Base-by-base conservation (phyloP, 2,113 vertebrate species). In the Mirounga angustirostris region DNA sequence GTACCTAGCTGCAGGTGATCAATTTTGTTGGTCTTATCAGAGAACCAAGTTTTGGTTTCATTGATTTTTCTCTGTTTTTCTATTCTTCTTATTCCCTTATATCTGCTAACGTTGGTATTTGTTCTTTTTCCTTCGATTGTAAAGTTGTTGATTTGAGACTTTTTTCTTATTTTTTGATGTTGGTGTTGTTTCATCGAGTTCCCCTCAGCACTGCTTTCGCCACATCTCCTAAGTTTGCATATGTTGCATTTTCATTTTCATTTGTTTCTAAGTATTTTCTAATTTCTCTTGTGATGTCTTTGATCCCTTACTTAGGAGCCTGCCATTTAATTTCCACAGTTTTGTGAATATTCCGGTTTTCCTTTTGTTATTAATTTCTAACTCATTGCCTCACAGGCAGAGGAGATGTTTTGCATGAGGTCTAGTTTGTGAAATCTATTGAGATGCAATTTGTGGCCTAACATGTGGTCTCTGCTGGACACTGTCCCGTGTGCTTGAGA, bases 201-300 rank as follows among this genome's bases (percentile, higher is more conserved):
- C 65, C 54, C 1, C 36, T 43, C n/a, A 9, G 59, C 24, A 13
- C 40, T n/a, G 7, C 24, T 4, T 26, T 22, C 5, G 2, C 56
- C 7, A 24, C 4, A 0, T 36, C 15, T 33, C 14, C 9, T 30
- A 30, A 5, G 8, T 36, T 28, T 30, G 54, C 9, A 22, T 22
- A 5, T 24, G 14, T 11, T 15, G 11, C 40, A 7, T 10, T 61
- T 83, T 61, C 40, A 28, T 28, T 46, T 50, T 52, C 67, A 1
- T 52, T 63, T 36, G 33, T 16, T 84, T 28, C 43, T 63, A 22
- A 52, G 33, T 36, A 11, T 36, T 74, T 74, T n/a, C 40, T 22
- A 15, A 14, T 74, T 30, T 22, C 33, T 16, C 81, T 28, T 61
- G 26, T 16, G 61, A 21, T 24, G 56, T 52, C 26, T 71, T 22